Evolutionary conservation across 92 coral and sea anemone genomes (phyloP), one percentile per base, ranked within the genome.

Genomic region (Galaxea fascicularis): DNA sequence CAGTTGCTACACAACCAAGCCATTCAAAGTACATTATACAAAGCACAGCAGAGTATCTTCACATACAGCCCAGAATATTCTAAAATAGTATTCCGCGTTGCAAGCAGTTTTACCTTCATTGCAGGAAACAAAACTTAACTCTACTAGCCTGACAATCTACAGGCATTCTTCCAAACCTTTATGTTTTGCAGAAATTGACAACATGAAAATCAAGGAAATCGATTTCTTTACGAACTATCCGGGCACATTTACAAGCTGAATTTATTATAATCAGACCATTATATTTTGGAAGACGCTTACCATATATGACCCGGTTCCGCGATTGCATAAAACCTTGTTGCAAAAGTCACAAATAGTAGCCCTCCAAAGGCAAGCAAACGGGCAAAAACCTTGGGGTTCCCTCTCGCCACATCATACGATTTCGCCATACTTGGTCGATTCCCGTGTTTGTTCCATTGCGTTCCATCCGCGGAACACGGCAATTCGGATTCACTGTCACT

Each of bases 281-380:
- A 41, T 16, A 8, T 25, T 51, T 39, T 54, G 28, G 9, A 57
- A 71, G 29, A 56, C 4, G 77, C 99, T 93, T 79, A 97, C 99
- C 99, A 97, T 35, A 97, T 95, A 86, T 91, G 99, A 66, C 82
- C 82, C 49, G 99, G 99, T 10, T 91, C 94, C 39, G 84, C 86
- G 26, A 97, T 65, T 53, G 83, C 89, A 89, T 90, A 95, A 69
- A 93, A 80, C 57, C 99, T 86, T 8, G 99, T 95, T 62, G 87
- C 87, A 73, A 95, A 82, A 28, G 98, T 89, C 22, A 97, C 73
- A 1, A 87, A 26, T 28, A 93, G 77, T 45, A 97, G 89, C 13
- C 84, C 77, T 66, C 89, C 90, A 67, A 96, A 96, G 16, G 82
- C 88, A 16, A 91, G 26, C 47, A 95, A 79, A 8, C 94, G 89